phyloP scores from a whole-genome alignment of 2,888 invertebrate species.

The Dichetophora obliterata region DNA sequence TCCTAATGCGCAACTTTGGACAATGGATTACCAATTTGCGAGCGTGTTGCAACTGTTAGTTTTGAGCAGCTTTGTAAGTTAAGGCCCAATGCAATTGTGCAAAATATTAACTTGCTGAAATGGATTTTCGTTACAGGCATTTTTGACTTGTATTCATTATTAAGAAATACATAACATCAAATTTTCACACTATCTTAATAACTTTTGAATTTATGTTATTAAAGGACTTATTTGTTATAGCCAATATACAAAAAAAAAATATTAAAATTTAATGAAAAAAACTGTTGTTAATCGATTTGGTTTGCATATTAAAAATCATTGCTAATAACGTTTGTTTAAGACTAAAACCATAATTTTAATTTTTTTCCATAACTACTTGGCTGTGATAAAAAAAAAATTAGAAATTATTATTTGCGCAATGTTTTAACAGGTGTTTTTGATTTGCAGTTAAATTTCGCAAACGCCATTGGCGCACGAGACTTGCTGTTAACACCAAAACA shows the following conservation, averaged over 20 bases:
- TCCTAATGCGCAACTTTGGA: constrained; percentile 50
- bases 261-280: too few species aligned
- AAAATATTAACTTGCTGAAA: constrained; percentile 25
- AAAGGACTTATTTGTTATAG: too few species aligned
- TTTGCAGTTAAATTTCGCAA: constrained; percentile 48
- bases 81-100: constrained; percentile 9
- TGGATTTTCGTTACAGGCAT: background rate
- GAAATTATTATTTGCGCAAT: background rate
- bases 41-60: constrained; percentile 44
- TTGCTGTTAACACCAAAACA: constrained; percentile 66
- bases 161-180: background rate
- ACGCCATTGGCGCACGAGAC: constrained; percentile 62
- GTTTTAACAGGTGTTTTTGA: background rate
- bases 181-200: background rate
- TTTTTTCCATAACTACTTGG: background rate
- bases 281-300: too few species aligned
- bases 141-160: background rate
- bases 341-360: background rate
- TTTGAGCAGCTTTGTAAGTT: constrained; percentile 33
- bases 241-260: too few species aligned
- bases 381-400: background rate
- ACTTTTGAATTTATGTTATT: too few species aligned
- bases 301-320: background rate
- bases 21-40: constrained; percentile 53
- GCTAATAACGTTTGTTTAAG: background rate